Base-by-base conservation (phyloP, 2,113 vertebrate species). In the Dicentrarchus labrax region DNA sequence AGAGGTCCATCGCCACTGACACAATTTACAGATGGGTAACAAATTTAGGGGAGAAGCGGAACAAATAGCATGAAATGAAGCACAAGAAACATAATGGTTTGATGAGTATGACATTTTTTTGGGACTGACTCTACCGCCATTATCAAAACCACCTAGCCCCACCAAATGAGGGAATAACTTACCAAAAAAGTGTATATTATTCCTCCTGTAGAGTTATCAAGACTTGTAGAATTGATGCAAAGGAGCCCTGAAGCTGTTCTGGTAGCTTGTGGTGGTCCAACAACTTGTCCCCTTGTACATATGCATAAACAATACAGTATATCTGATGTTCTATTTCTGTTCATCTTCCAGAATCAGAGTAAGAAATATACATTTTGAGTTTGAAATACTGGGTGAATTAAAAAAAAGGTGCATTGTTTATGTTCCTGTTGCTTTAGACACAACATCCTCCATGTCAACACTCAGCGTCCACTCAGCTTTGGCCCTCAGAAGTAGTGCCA, bases 401-500 rank as follows among this genome's bases (percentile, higher is more conserved):
- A 50, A 51, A 71, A 61, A 36, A 56, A 66, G 22, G 61, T 70
- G 12, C 38, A 77, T 61, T 80, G 78, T 86, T 92, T 71, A 68
- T 84, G 76, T 80, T 88, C 70, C 71, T 83, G 72, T 89, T 80
- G 69, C 79, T 64, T 87, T 69, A 54, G 47, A 64, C 80, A 54
- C 73, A 66, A 51, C 78, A 2, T 70, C 71, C 59, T 71, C 59
- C 80, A 50, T 92, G 91, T 92, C 90, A 85, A 85, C 91, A 90
- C 74, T 86, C 83, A 74, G 41, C 76, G 81, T 91, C 86, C 77
- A 81, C 87, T 88, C 79, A 78, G 79, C 86, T 76, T 13, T 36
- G 76, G 21, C 59, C 74, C 72, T 94, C 82, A 90, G 92, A 95
- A 91, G 91, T 91, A 57, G 74, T 91, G 91, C 91, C 92, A 91